A percentile compares a stretch with the other conserved stretches of the same genome.
These are phyloP conservation scores for Sesamia inferens DNA, from an alignment of 2,888 invertebrate species.

Conservation along the genomic window DNA sequence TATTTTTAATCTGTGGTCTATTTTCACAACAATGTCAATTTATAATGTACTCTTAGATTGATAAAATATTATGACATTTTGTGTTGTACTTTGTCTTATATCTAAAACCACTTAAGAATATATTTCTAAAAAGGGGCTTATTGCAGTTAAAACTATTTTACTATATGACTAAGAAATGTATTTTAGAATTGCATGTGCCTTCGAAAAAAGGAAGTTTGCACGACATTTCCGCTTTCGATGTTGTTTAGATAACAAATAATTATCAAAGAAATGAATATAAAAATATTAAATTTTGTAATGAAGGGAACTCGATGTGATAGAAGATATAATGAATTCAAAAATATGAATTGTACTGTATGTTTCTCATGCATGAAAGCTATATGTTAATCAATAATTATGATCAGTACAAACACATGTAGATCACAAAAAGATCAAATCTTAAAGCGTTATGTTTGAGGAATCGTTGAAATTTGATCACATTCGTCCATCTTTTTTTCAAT, in stretches of 20 bases:
- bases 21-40: too few species aligned
- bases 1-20: too few species aligned
- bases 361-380: conserved; percentile 13
- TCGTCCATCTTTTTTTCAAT: too few species aligned
- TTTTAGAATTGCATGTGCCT: conserved; percentile 45
- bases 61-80: too few species aligned
- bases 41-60: not conserved
- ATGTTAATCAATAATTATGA: too few species aligned
- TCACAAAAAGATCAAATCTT: too few species aligned
- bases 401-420: too few species aligned
- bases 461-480: too few species aligned
- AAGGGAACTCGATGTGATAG: conserved; percentile 27
- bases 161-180: conserved; percentile 44
- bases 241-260: conserved; percentile 26
- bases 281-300: not conserved
- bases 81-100: conserved; percentile 1
- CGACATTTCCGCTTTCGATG: conserved; percentile 49
- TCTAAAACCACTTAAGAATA: conserved; percentile 1
- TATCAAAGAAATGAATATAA: conserved; percentile 8
- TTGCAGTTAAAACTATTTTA: conserved; percentile 28
- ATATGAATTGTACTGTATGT: conserved; percentile 1
- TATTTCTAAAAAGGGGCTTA: conserved; percentile 16
- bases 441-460: too few species aligned
- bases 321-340: conserved; percentile 7
- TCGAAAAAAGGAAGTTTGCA: conserved; percentile 17